These are phyloP conservation scores for Plecturocebus donacophilus DNA, from an alignment of 2,113 vertebrate genomes.

Conservation along the genomic window DNA sequence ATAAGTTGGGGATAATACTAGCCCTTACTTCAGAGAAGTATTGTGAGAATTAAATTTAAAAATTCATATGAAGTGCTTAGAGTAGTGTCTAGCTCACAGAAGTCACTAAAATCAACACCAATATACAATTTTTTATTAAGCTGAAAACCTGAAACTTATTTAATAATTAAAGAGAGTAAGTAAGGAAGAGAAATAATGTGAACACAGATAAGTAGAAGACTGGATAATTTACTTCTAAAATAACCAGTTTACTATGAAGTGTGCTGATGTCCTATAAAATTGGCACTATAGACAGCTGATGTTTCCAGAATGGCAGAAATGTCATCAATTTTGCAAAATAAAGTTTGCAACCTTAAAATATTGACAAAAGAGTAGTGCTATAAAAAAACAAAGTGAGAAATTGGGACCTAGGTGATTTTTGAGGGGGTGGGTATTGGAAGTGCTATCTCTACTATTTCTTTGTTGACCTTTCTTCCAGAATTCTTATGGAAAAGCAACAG, in stretches of 20 bases:
- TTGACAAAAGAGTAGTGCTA: background rate
- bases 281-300: background rate
- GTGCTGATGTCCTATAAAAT: background rate
- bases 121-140: background rate
- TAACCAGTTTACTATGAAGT: background rate
- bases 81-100: background rate
- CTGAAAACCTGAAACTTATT: background rate
- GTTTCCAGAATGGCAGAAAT: background rate
- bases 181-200: background rate
- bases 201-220: background rate
- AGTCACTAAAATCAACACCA: background rate
- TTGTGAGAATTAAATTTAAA: constrained; percentile 27
- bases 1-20: background rate
- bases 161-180: background rate
- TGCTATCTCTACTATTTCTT: background rate
- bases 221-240: background rate
- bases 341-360: background rate
- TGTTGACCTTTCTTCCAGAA: background rate
- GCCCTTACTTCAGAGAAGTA: background rate
- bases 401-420: background rate
- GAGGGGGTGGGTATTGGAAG: background rate
- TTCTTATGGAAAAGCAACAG: constrained; percentile 9
- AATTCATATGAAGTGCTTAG: constrained; percentile 21
- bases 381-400: background rate
- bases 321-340: background rate